Percentiles rank a stretch among this genome's conserved stretches.
phyloP scores from a whole-genome alignment of 2,797 vertebrate genomes.

The Mus caroli region DNA sequence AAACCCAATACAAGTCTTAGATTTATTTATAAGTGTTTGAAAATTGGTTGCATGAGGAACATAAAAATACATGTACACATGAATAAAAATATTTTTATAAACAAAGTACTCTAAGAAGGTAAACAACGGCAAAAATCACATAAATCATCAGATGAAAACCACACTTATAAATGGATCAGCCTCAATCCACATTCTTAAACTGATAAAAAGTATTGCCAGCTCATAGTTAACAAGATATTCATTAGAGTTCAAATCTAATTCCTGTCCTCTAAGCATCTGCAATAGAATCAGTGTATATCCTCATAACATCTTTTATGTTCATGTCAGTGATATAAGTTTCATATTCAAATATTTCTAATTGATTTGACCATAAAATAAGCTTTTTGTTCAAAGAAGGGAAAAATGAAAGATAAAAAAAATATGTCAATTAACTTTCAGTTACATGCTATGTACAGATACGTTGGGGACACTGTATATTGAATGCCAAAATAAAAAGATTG shows the following conservation, averaged over 20 bases:
- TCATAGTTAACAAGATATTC: slow-evolving; percentile 61
- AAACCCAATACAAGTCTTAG: slow-evolving; percentile 15
- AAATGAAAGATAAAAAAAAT: slow-evolving; percentile 42
- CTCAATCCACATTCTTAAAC: slow-evolving; percentile 33
- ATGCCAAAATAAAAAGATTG: not conserved
- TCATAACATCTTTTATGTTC: slow-evolving; percentile 62
- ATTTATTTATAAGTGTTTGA: slow-evolving; percentile 35
- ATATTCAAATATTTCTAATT: slow-evolving; percentile 72
- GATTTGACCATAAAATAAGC: slow-evolving; percentile 78
- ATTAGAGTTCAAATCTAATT: slow-evolving; percentile 72
- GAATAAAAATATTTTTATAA: not conserved
- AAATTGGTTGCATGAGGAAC: slow-evolving; percentile 23
- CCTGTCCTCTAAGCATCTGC: slow-evolving; percentile 17
- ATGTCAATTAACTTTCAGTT: slow-evolving; percentile 53
- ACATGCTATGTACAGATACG: not conserved
- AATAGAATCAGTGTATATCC: slow-evolving; percentile 67
- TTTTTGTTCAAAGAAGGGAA: slow-evolving; percentile 74
- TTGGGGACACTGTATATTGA: slow-evolving; percentile 11
- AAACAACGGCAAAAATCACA: not conserved
- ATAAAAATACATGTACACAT: not conserved
- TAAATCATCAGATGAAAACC: slow-evolving; percentile 33
- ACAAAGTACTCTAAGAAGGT: slow-evolving; percentile 5
- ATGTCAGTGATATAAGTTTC: slow-evolving; percentile 69
- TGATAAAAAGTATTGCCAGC: slow-evolving; percentile 62
- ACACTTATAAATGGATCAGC: slow-evolving; percentile 46